Conservation (phyloP, 2,888 invertebrate genomes). For the Leptinotarsa juncta region DNA sequence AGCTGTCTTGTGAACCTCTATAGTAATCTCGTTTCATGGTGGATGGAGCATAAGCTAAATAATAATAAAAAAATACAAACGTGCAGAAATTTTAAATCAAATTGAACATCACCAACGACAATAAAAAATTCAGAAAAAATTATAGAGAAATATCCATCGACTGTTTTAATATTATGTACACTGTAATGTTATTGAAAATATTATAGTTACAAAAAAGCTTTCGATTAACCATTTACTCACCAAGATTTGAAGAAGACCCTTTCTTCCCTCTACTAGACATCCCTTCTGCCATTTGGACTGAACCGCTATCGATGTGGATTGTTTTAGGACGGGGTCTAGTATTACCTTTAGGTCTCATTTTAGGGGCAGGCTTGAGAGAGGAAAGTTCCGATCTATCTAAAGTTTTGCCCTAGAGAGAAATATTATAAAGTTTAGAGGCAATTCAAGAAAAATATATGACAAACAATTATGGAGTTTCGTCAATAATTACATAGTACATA, state of each 20-base stretch:
- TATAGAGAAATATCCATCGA: slow-evolving; percentile 15
- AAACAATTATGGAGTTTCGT: too few species aligned
- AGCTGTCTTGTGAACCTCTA: slow-evolving; percentile 91
- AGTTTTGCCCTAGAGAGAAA: slow-evolving; percentile 76
- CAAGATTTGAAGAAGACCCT: slow-evolving; percentile 85
- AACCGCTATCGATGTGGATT: slow-evolving; percentile 87
- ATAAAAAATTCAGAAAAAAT: slow-evolving; percentile 23
- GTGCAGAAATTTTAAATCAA: slow-evolving; percentile 46
- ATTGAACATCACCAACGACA: slow-evolving; percentile 38
- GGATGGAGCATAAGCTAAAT: slow-evolving; percentile 66
- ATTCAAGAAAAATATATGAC: not conserved
- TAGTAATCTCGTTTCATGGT: slow-evolving; percentile 91
- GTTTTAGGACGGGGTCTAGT: slow-evolving; percentile 88
- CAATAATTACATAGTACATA: too few species aligned
- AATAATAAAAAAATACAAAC: slow-evolving; percentile 52
- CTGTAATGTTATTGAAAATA: slow-evolving; percentile 20
- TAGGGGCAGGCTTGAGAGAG: slow-evolving; percentile 72
- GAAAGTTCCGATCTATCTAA: slow-evolving; percentile 77
- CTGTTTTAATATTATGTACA: not conserved
- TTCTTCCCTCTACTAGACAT: slow-evolving; percentile 81
- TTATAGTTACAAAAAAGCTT: slow-evolving; percentile 26
- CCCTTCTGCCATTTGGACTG: slow-evolving; percentile 82
- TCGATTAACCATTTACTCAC: slow-evolving; percentile 66
- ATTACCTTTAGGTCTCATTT: slow-evolving; percentile 73
- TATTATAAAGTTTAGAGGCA: not conserved